Evolutionary conservation across 2,888 invertebrate species (phyloP).

Genomic region (Sceliomorpha sp.): DNA sequence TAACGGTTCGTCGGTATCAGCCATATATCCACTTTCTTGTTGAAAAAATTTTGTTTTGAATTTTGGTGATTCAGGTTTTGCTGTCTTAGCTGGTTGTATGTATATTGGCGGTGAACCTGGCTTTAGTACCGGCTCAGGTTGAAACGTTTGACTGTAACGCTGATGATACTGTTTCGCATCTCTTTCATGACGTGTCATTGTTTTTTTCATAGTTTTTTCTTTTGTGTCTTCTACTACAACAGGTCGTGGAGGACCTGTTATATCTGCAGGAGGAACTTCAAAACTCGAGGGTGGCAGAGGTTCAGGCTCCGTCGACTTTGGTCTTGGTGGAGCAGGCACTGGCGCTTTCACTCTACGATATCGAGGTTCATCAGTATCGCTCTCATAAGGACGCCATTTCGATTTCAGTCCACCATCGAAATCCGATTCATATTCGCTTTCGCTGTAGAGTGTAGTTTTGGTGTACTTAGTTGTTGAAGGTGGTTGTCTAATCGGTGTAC

Average conservation of each 20-base stretch:
- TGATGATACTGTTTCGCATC: constrained; percentile 63
- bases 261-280: constrained; percentile 79
- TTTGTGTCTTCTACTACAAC: constrained; percentile 61
- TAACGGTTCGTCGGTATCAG: constrained; percentile 85
- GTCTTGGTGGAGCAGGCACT: constrained; percentile 76
- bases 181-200: constrained; percentile 68
- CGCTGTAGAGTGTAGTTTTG: constrained; percentile 81
- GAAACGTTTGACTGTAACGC: constrained; percentile 55
- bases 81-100: constrained; percentile 71
- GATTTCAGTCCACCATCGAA: constrained; percentile 80
- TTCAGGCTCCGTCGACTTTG: constrained; percentile 83
- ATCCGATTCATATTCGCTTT: constrained; percentile 87
- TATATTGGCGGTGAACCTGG: constrained; percentile 78
- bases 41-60: constrained; percentile 81
- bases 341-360: constrained; percentile 83
- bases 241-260: constrained; percentile 68
- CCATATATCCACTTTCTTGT: constrained; percentile 85
- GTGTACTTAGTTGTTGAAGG: constrained; percentile 83
- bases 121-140: constrained; percentile 64
- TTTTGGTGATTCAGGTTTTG: constrained; percentile 82
- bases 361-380: constrained; percentile 84
- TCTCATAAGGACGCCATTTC: constrained; percentile 85
- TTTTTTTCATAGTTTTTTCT: constrained; percentile 65
- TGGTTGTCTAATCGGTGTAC: constrained; percentile 78
- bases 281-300: constrained; percentile 82